Base-by-base conservation (phyloP, 2,888 invertebrate species). In the Drosophila hamatofila region DNA sequence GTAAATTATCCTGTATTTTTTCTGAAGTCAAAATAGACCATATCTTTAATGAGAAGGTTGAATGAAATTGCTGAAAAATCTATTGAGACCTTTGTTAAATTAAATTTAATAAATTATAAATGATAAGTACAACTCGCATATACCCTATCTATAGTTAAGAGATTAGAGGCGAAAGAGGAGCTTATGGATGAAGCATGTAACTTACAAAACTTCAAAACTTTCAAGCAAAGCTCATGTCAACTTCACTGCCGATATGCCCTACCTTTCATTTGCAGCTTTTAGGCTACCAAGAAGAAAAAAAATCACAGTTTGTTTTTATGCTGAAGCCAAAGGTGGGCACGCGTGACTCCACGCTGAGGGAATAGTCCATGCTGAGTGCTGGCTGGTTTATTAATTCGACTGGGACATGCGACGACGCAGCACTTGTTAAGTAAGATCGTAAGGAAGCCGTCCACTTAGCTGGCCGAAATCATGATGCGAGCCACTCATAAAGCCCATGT, bases 251-350 rank as follows among this genome's bases (percentile, higher is more conserved):
- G 14, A 25, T 23, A 30, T 27, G 52, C 41, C 58, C 68, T 2
- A 18, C 16, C 21, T 14, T 2, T 7, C 18, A 30, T 11, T 44
- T n/a, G 6, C n/a, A 52, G 42, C 12, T 12, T 33, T 16, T 14
- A 62, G 70, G 52, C 66, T 61, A 67, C 70, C 64, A 67, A 4
- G 4, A 8, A 8, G 16, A 5, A 4, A 42, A 37, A 88, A 85
- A 85, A 85, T 85, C 88, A 77, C 81, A 83, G 83, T 86, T 80
- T 73, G 86, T 74, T 83, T 85, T 85, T 73, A 85, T 85, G 86
- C 65, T 61, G 55, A 21, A 12, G 8, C 39, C 16, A 39, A 55
- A 66, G 67, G 66, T 66, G 54, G 25, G 0, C 16, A 44, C 65
- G 52, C 37, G 44, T 65, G 63, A 25, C 14, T 5, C 42, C 18